phyloP scores from a whole-genome alignment of 2,113 vertebrate species.

The Lasiurus cinereus region DNA sequence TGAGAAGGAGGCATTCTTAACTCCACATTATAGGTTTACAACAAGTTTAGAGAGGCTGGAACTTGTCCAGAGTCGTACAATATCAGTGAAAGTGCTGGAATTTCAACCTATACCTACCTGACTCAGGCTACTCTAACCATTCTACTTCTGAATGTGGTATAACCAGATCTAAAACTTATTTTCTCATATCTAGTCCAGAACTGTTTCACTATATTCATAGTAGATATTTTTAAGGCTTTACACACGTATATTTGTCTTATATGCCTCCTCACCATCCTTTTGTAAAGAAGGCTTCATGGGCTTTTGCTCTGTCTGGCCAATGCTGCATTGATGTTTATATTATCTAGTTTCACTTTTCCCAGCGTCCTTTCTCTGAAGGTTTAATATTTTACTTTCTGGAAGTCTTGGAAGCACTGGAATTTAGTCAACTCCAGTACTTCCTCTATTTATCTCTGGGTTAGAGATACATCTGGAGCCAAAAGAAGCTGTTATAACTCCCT shows the following conservation, averaged over 20 bases:
- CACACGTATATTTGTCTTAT: background rate
- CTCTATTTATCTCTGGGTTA: background rate
- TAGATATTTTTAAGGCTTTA: background rate
- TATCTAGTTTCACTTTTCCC: background rate
- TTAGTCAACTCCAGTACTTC: background rate
- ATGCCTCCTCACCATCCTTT: background rate
- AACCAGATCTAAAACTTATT: background rate
- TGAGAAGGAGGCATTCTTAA: background rate
- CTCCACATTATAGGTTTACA: background rate
- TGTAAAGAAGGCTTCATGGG: background rate
- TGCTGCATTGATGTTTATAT: background rate
- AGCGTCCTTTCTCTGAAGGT: conserved; percentile 8
- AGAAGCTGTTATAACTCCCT: background rate
- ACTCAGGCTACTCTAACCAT: background rate
- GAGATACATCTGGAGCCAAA: background rate
- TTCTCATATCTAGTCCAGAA: background rate
- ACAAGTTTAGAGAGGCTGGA: background rate
- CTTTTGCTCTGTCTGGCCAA: background rate
- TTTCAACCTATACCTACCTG: background rate
- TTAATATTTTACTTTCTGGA: conserved; percentile 15
- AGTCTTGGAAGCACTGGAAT: background rate
- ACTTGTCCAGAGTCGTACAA: background rate
- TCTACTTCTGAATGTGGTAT: background rate
- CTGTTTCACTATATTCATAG: background rate
- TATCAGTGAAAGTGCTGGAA: background rate